A percentile compares a stretch with the other conserved stretches of the same genome.
These are phyloP conservation scores for Aurelia coerulea DNA, from an alignment of 30 jellyfish, hydroid and myxozoan genomes.

Conservation along the genomic window DNA sequence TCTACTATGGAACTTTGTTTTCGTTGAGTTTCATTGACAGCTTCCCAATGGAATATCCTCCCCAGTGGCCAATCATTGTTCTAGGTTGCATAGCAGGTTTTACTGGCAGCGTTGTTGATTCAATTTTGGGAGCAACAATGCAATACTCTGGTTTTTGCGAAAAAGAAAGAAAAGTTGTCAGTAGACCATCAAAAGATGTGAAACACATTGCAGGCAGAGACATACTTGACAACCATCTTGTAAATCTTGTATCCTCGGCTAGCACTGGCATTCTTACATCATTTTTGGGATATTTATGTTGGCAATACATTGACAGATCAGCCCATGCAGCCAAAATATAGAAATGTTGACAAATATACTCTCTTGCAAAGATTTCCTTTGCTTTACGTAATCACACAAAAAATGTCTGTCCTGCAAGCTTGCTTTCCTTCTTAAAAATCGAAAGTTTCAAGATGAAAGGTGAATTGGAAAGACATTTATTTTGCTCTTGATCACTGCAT, in stretches of 20 bases:
- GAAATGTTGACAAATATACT: not conserved
- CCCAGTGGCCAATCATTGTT: constrained; percentile 80
- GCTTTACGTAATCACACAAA: no score
- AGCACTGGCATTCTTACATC: constrained; percentile 75
- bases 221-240: constrained; percentile 58
- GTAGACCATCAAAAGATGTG: constrained; percentile 49
- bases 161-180: constrained; percentile 63
- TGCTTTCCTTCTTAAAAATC: no score
- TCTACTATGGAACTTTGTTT: constrained; percentile 11
- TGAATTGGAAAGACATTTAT: no score
- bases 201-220: constrained; percentile 74
- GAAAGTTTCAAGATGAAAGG: no score
- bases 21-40: constrained; percentile 20
- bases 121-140: constrained; percentile 84
- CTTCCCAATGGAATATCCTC: constrained; percentile 56
- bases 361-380: not conserved
- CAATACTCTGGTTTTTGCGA: constrained; percentile 90
- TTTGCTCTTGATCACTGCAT: no score
- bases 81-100: constrained; percentile 74
- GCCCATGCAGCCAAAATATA: not conserved
- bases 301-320: constrained; percentile 45
- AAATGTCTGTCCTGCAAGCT: no score
- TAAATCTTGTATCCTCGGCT: constrained; percentile 73
- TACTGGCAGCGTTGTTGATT: constrained; percentile 83
- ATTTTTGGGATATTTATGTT: constrained; percentile 48